Evolutionary conservation across 2,888 invertebrate species (phyloP), one percentile per base, ranked within the genome.

Genomic region (Limenitis camilla): DNA sequence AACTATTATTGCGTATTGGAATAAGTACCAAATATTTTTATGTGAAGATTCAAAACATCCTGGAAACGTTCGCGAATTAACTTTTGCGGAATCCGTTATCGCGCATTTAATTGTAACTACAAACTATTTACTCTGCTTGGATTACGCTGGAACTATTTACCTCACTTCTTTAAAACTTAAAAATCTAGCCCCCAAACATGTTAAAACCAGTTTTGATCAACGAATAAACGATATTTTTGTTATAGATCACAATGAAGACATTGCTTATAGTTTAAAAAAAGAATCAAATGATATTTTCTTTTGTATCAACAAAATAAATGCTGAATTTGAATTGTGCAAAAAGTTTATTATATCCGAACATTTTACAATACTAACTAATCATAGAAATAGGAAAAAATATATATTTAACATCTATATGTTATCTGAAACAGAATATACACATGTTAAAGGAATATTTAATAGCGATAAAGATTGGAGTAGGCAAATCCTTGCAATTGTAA

Each of bases 11-110:
- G 53, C 75, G 45, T 57, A 82, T 29, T 87, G 84, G 85, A 85
- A 84, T 65, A 80, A 73, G 60, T 80, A 74, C 64, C 82, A 85
- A 72, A 72, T 87, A 64, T 78, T 79, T 41, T 47, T 82, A 5
- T 81, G 80, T 53, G 72, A 78, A 53, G 65, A 73, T 33, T 49
- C 66, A 0, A 65, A 74, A 9, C 59, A 48, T 45, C 47, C 59
- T 6, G 60, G 65, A 9, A 70, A 71, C 58, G 58, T 61, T 47
- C 63, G 80, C 28, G 55, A 52, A 45, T 41, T 35, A 8, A 27
- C 42, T 31, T 27, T 63, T 7, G 76, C 81, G 0, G 76, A 74
- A 39, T 84, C 78, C 44, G 67, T 69, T 58, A 68, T 82, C 48
- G 53, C 64, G 5, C 53, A 67, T 31, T 40, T 84, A 6, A 50